phyloP scores from a whole-genome alignment of 2,113 vertebrate genomes.

The Lophius piscatorius region DNA sequence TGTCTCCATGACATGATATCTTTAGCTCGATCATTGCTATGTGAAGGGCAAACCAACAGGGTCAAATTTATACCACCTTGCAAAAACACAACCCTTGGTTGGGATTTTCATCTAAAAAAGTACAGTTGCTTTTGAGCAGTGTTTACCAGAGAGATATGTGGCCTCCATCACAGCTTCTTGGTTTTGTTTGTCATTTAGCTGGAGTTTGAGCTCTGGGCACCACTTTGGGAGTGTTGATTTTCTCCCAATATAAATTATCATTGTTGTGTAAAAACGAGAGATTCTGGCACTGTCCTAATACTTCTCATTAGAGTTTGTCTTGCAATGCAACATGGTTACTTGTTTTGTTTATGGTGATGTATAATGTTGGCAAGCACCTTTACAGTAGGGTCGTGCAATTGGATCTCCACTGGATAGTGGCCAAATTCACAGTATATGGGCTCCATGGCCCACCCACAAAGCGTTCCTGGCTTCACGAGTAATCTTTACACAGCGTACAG shows the following conservation, averaged over 20 bases:
- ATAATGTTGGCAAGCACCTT: slow-evolving; percentile 49
- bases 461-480: slow-evolving; percentile 54
- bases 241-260: neutral
- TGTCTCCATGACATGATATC: too few relatives aligned
- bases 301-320: neutral
- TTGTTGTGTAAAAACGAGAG: neutral
- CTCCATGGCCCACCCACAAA: slow-evolving; percentile 69
- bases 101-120: too few relatives aligned
- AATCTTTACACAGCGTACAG: slow-evolving; percentile 37
- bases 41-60: too few relatives aligned
- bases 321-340: slow-evolving; percentile 38
- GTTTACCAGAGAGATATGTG: too few relatives aligned
- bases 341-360: slow-evolving; percentile 61
- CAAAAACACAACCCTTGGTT: too few relatives aligned
- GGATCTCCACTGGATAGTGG: slow-evolving; percentile 52
- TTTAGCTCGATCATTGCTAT: too few relatives aligned
- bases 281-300: neutral
- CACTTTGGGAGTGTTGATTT: neutral
- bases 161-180: neutral
- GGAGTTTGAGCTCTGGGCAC: neutral
- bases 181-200: neutral
- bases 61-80: too few relatives aligned
- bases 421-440: slow-evolving; percentile 46
- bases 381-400: slow-evolving; percentile 55
- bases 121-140: too few relatives aligned